Percentiles rank a stretch among this genome's conserved stretches.
Evolutionary conservation across 2,888 invertebrate species (phyloP).

Genomic region (Chloromyia formosa): DNA sequence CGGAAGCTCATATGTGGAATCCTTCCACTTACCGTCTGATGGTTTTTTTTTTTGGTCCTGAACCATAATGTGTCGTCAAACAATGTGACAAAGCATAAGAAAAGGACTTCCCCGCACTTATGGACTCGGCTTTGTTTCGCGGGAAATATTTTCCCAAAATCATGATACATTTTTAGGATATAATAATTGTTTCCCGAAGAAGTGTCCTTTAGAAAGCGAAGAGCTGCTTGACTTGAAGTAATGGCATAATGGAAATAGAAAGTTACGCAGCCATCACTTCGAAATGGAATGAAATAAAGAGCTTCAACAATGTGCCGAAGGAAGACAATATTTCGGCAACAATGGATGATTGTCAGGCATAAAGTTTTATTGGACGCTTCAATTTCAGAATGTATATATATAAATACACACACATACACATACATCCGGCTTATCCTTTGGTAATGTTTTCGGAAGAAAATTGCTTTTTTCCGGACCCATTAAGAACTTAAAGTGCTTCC

Average conservation of each 20-base stretch:
- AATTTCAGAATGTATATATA: not conserved
- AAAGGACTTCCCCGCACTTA: not conserved
- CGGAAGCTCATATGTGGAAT: not conserved
- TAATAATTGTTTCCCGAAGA: conserved; percentile 10
- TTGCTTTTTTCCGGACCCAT: not conserved
- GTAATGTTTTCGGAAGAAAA: conserved; percentile 2
- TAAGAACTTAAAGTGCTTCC: not conserved
- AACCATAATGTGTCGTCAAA: not conserved
- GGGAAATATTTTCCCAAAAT: not conserved
- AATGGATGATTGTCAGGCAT: conserved; percentile 5
- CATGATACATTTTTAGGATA: conserved; percentile 1
- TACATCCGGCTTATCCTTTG: too few species aligned
- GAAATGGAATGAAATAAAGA: not conserved
- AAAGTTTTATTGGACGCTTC: not conserved
- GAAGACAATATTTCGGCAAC: not conserved
- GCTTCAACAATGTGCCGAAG: not conserved
- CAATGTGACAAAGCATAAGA: not conserved
- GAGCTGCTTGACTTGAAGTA: not conserved
- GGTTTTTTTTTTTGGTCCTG: not conserved
- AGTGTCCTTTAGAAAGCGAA: not conserved
- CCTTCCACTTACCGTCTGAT: not conserved
- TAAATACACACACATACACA: not conserved
- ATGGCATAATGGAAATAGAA: not conserved
- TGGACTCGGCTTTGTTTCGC: not conserved
- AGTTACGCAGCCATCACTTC: not conserved